Conservation (phyloP, 2,797 vertebrate species). For the Chromobotia macracanthus region DNA sequence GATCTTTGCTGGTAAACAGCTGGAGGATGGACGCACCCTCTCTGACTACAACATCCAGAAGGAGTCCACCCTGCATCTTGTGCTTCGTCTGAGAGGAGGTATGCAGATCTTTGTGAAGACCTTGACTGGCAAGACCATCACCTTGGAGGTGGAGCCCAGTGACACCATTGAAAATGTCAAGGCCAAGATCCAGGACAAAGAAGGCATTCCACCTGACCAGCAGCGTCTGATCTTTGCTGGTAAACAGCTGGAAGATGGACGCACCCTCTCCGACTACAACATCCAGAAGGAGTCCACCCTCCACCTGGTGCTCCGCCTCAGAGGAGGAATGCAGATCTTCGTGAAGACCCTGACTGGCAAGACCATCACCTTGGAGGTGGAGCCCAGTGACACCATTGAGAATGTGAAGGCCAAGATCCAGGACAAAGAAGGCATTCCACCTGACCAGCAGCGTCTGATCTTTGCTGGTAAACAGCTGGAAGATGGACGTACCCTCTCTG, state of each 20-base stretch:
- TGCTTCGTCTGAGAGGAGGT: background rate
- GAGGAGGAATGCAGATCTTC: conserved; percentile 50
- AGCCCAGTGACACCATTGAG: conserved; percentile 69
- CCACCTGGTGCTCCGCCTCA: background rate
- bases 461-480: conserved; percentile 75
- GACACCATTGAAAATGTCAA: conserved; percentile 73
- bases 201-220: conserved; percentile 76
- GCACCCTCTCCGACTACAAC: conserved; percentile 66
- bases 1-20: conserved; percentile 39
- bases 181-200: conserved; percentile 75
- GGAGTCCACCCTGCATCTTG: background rate
- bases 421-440: conserved; percentile 75
- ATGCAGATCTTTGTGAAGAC: conserved; percentile 64
- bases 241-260: conserved; percentile 72
- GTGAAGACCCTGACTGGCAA: conserved; percentile 67
- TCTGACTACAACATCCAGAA: conserved; percentile 62
- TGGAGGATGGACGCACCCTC: conserved; percentile 9
- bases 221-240: conserved; percentile 74
- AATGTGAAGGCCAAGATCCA: conserved; percentile 74
- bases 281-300: conserved; percentile 67
- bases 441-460: conserved; percentile 74
- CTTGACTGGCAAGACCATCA: conserved; percentile 65
- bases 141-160: conserved; percentile 59
- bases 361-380: conserved; percentile 63
- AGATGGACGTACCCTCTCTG: conserved; percentile 65